Evolutionary conservation across 2,113 vertebrate species (phyloP).

Genomic region (Tympanuchus pallidicinctus): DNA sequence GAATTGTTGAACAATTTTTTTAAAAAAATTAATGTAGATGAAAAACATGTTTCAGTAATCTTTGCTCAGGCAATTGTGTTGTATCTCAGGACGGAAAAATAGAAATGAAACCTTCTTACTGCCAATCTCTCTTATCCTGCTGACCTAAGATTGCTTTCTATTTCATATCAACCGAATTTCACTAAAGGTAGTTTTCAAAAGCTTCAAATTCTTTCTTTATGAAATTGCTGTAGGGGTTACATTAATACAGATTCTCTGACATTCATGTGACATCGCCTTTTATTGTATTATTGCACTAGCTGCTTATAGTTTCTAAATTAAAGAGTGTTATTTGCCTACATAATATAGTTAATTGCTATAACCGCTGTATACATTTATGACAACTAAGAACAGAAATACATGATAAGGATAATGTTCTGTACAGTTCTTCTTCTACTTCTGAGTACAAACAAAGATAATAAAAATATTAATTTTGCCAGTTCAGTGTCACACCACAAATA

Average conservation of each 20-base stretch:
- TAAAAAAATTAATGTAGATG: neutral
- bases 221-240: neutral
- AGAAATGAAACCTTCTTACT: neutral
- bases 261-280: neutral
- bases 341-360: neutral
- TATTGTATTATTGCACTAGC: neutral
- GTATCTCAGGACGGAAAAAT: neutral
- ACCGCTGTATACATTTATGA: neutral
- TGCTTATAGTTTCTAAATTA: neutral
- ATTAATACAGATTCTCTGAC: neutral
- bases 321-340: neutral
- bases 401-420: neutral
- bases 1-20: neutral
- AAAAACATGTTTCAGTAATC: neutral
- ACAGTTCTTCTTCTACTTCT: neutral
- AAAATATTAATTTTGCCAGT: neutral
- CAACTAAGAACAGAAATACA: neutral
- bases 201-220: neutral
- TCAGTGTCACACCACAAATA: neutral
- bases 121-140: neutral
- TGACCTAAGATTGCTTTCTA: neutral
- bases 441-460: neutral
- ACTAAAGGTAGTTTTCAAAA: neutral
- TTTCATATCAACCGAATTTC: neutral
- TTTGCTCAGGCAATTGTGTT: neutral